Evolutionary conservation across 2,113 vertebrate genomes (phyloP).

Genomic region (Nibea coibor): DNA sequence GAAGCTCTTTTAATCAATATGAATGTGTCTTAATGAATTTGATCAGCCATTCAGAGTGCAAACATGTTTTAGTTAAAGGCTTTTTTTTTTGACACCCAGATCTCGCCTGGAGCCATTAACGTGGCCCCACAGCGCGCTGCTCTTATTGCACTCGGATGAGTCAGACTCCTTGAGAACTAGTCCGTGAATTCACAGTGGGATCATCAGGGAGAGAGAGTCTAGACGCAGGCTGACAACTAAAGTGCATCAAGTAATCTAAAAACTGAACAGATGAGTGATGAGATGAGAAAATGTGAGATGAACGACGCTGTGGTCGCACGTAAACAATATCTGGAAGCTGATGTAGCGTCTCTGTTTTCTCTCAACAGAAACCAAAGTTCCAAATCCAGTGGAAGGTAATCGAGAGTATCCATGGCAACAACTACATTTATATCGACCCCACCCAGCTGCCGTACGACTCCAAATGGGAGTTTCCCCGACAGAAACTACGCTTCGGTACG

Average conservation of each 20-base stretch:
- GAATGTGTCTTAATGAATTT: conserved; percentile 67
- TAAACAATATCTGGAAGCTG: background rate
- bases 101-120: conserved; percentile 46
- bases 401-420: conserved; percentile 91
- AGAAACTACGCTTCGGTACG: conserved; percentile 95
- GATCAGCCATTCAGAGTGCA: conserved; percentile 44
- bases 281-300: conserved; percentile 1
- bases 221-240: conserved; percentile 45
- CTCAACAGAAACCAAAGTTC: conserved; percentile 92
- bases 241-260: conserved; percentile 29
- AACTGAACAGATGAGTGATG: conserved; percentile 10
- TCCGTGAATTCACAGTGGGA: conserved; percentile 38
- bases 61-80: conserved; percentile 34
- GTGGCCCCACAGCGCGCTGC: conserved; percentile 23
- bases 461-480: conserved; percentile 96
- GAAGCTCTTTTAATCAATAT: conserved; percentile 48
- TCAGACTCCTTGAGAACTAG: conserved; percentile 61
- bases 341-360: conserved; percentile 5
- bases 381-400: conserved; percentile 98
- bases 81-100: conserved; percentile 47
- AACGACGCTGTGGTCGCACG: background rate
- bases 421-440: conserved; percentile 95
- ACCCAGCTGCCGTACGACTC: conserved; percentile 94
- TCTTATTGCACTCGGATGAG: conserved; percentile 56
- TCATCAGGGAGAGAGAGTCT: conserved; percentile 47